Conservation (phyloP, 2,888 invertebrate species). For the Taphrorychus bicolor region DNA sequence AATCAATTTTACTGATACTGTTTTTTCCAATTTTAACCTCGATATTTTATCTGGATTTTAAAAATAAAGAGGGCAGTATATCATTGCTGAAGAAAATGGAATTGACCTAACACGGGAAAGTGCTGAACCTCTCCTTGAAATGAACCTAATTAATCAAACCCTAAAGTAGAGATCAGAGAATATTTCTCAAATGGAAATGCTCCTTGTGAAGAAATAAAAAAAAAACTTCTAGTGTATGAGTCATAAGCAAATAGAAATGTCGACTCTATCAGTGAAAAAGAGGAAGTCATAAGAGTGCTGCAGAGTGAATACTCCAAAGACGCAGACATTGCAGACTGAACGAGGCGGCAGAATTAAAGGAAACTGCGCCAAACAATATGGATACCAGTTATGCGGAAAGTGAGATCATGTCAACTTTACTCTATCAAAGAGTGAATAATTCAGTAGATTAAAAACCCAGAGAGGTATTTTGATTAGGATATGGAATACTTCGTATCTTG, state of each 20-base stretch:
- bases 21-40: too few relatives aligned
- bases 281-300: conserved; percentile 50
- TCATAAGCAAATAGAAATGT: conserved; percentile 56
- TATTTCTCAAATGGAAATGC: conserved; percentile 74
- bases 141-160: conserved; percentile 80
- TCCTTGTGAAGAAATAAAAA: conserved; percentile 63
- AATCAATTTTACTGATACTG: too few relatives aligned
- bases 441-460: conserved; percentile 74
- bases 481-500: conserved; percentile 74
- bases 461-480: conserved; percentile 81
- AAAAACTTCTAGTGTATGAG: conserved; percentile 66
- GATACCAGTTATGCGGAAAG: conserved; percentile 62
- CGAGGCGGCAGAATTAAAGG: conserved; percentile 54
- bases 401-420: conserved; percentile 79
- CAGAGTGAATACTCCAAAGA: conserved; percentile 44
- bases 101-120: conserved; percentile 65
- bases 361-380: conserved; percentile 50
- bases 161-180: conserved; percentile 76
- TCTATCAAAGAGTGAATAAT: conserved; percentile 75
- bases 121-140: conserved; percentile 71
- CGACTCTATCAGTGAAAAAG: conserved; percentile 51
- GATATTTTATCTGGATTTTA: too few relatives aligned
- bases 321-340: conserved; percentile 46
- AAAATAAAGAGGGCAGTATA: too few relatives aligned
- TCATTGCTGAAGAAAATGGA: conserved; percentile 50